phyloP scores from a whole-genome alignment of 1,140 invertebrate genomes.

The Magallana gigas region DNA sequence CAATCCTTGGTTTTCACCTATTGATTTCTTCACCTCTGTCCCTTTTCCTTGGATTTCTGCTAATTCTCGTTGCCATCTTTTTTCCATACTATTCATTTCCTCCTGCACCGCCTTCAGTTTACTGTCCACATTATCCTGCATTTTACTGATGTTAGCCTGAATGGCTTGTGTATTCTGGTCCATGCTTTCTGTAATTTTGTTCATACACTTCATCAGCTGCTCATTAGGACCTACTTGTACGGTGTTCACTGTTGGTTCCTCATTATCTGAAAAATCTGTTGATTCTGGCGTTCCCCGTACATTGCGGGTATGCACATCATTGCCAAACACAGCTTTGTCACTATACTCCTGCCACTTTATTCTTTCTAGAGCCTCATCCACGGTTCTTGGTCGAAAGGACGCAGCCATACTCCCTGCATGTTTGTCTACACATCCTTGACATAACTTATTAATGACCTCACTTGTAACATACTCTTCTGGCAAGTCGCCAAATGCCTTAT shows the following conservation, averaged over 20 bases:
- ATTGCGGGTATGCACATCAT: conserved; percentile 20
- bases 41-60: background rate
- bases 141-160: background rate
- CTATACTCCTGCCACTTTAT: conserved; percentile 48
- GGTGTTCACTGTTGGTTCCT: background rate
- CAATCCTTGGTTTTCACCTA: background rate
- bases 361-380: conserved; percentile 44
- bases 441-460: conserved; percentile 53
- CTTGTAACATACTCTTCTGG: conserved; percentile 44
- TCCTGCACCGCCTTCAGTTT: background rate
- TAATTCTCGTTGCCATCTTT: background rate
- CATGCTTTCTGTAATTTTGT: background rate
- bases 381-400: conserved; percentile 34
- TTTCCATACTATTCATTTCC: background rate
- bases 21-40: background rate
- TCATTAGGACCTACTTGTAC: background rate
- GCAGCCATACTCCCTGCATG: conserved; percentile 44
- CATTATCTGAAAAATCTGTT: background rate
- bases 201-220: background rate
- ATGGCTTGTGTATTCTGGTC: background rate
- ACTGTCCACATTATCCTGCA: background rate
- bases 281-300: background rate
- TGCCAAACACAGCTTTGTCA: conserved; percentile 44
- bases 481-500: conserved; percentile 47
- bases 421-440: conserved; percentile 50